A percentile compares a stretch with the other conserved stretches of the same genome.
Evolutionary conservation across 2,888 invertebrate genomes (phyloP).

Genomic region (Drosophila rellima): DNA sequence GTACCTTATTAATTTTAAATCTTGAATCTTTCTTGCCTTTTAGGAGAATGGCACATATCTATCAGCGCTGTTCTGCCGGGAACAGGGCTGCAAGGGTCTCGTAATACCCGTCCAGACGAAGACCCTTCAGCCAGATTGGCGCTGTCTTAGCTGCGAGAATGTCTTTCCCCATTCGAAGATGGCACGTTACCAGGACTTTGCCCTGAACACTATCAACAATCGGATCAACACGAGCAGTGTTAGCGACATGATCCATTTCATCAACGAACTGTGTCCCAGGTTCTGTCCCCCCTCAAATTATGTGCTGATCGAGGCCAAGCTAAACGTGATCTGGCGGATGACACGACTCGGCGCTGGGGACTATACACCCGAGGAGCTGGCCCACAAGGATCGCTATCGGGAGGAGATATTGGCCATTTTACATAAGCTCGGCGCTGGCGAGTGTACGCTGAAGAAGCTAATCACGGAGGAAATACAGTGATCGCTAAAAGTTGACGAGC

Average conservation of each 20-base stretch:
- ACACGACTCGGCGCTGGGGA: conserved; percentile 74
- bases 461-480: conserved; percentile 83
- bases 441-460: conserved; percentile 84
- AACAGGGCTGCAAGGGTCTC: conserved; percentile 84
- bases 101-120: conserved; percentile 88
- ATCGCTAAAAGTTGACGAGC: conserved; percentile 21
- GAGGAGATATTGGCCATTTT: conserved; percentile 83
- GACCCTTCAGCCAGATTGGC: conserved; percentile 88
- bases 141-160: conserved; percentile 88
- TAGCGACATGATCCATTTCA: conserved; percentile 84
- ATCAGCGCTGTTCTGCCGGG: conserved; percentile 86
- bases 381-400: conserved; percentile 84
- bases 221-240: conserved; percentile 83
- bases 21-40: background rate
- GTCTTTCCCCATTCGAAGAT: conserved; percentile 83
- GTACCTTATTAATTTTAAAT: no score
- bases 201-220: conserved; percentile 84
- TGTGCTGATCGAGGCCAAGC: conserved; percentile 85
- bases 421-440: conserved; percentile 84
- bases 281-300: conserved; percentile 85
- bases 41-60: conserved; percentile 85
- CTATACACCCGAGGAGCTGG: conserved; percentile 80
- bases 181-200: conserved; percentile 84
- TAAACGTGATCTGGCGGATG: conserved; percentile 85
- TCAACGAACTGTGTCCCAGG: conserved; percentile 83